phyloP scores from a whole-genome alignment of 2,888 invertebrate species.

The Melinopterus prodromus region DNA sequence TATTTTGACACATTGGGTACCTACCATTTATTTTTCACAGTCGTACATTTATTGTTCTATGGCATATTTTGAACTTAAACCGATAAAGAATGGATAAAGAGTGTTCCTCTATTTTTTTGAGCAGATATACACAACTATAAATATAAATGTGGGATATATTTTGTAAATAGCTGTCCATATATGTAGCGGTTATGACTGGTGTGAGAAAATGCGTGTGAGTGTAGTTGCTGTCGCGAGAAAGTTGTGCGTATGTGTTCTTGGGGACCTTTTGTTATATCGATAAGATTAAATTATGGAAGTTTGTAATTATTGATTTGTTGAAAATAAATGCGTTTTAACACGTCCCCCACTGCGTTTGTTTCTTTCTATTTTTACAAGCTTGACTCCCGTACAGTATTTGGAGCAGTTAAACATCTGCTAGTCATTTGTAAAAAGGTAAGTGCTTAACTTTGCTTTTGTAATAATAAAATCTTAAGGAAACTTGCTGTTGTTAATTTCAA shows the following conservation, averaged over 20 bases:
- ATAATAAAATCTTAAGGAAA: no score
- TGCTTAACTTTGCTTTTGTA: no score
- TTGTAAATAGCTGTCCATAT: conserved; percentile 23
- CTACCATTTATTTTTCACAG: no score
- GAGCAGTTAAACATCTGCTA: no score
- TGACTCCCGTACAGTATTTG: no score
- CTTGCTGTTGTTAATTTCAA: no score
- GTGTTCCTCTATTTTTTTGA: neutral
- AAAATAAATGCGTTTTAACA: conserved; percentile 25
- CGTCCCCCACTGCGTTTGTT: neutral
- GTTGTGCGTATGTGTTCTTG: neutral
- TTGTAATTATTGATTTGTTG: conserved; percentile 24
- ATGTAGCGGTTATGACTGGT: neutral
- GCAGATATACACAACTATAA: neutral
- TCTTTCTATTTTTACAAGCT: neutral
- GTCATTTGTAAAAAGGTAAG: no score
- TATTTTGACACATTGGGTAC: no score
- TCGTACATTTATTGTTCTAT: no score
- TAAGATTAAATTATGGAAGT: conserved; percentile 24
- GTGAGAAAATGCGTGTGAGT: neutral
- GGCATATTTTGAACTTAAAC: neutral
- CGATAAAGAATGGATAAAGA: neutral
- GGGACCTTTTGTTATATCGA: conserved; percentile 21
- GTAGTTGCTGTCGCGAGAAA: neutral
- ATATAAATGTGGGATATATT: conserved; percentile 20